phyloP scores from a whole-genome alignment of 92 coral and sea anemone species.

The Porites divaricata region DNA sequence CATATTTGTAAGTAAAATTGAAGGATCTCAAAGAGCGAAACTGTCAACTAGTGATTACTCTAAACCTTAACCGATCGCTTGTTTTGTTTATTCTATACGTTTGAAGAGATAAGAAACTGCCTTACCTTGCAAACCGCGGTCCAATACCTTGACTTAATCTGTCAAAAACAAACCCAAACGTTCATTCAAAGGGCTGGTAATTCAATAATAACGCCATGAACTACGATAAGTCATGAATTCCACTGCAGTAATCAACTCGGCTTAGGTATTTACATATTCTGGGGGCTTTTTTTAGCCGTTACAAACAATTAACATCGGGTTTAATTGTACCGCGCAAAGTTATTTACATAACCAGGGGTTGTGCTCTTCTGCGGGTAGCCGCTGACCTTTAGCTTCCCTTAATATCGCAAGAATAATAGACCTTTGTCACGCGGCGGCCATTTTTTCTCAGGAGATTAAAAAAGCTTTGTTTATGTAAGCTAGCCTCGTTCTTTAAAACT shows the following conservation, averaged over 20 bases:
- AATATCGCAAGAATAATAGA: not conserved
- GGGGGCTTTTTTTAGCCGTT: conserved; percentile 63
- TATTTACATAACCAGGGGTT: conserved; percentile 43
- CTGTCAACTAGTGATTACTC: not conserved
- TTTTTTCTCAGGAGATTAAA: too few species aligned
- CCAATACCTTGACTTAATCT: not conserved
- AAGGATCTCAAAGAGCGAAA: not conserved
- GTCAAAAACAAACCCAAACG: not conserved
- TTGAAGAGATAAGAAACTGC: not conserved
- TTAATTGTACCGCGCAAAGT: conserved; percentile 80
- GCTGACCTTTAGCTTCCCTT: conserved; percentile 3
- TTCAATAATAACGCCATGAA: not conserved
- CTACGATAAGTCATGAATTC: conserved; percentile 22
- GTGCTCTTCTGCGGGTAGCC: conserved; percentile 38
- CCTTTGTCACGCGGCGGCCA: not conserved
- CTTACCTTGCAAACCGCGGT: conserved; percentile 9
- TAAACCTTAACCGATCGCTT: not conserved
- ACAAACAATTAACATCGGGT: conserved; percentile 61
- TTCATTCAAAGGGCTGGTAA: not conserved
- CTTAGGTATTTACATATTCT: conserved; percentile 52
- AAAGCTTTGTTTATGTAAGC: too few species aligned
- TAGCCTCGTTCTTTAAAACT: not conserved
- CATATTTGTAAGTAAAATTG: too few species aligned
- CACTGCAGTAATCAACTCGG: conserved; percentile 15
- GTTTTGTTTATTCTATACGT: conserved; percentile 11